These are phyloP conservation scores for Anastrepha ludens DNA, from an alignment of 1,140 invertebrate species.

Conservation along the genomic window DNA sequence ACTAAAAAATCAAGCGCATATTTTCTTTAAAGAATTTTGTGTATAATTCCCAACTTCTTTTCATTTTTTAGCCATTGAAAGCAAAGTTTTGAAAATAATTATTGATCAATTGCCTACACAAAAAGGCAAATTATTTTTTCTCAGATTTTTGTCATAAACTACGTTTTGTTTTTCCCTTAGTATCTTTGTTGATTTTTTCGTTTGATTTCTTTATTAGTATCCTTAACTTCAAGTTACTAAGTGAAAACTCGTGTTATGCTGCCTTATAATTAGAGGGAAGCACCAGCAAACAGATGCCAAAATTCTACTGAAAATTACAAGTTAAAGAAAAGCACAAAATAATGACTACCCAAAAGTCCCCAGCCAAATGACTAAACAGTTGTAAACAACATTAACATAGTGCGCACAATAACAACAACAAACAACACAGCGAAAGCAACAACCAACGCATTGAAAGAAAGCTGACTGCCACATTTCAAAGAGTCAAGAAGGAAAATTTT, in stretches of 20 bases:
- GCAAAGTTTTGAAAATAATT: neutral
- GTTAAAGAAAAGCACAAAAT: neutral
- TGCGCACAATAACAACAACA: neutral
- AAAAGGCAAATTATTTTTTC: neutral
- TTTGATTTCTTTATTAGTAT: neutral
- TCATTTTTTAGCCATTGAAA: neutral
- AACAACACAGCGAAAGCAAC: neutral
- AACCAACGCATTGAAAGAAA: neutral
- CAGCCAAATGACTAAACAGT: neutral
- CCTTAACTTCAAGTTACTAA: neutral
- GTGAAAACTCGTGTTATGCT: neutral
- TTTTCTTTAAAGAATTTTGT: no score
- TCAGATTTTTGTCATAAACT: neutral
- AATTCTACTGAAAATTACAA: neutral
- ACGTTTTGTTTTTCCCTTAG: neutral
- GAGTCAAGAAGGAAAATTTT: neutral
- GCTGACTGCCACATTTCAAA: neutral
- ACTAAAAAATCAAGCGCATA: no score
- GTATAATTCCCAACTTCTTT: neutral
- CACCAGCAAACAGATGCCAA: neutral
- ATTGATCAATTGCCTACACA: neutral
- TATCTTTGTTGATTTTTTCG: neutral
- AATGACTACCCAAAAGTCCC: neutral
- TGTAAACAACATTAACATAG: constrained; percentile 1
- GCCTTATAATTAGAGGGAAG: neutral